Conservation (phyloP, 1,140 invertebrate species). For the Megathymus violae region DNA sequence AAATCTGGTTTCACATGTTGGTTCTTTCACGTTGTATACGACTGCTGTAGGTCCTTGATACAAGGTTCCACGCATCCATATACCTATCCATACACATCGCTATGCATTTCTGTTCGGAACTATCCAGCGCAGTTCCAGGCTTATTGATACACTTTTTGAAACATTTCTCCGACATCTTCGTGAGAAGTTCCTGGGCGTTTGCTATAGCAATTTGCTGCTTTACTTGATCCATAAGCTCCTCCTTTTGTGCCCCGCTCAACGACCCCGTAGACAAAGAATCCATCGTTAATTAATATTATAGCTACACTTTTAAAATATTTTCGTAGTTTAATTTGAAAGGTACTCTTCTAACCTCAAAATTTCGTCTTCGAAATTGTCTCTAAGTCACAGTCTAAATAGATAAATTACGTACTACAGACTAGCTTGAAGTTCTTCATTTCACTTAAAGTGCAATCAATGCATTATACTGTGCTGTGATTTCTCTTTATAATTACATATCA, state of each 20-base stretch:
- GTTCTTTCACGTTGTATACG: conserved; percentile 91
- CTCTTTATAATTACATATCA: too few species aligned
- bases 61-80: conserved; percentile 97
- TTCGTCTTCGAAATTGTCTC: conserved; percentile 7
- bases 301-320: conserved; percentile 8
- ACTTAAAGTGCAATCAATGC: too few species aligned
- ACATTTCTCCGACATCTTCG: conserved; percentile 99
- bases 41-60: conserved; percentile 92
- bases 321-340: conserved; percentile 30
- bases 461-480: too few species aligned
- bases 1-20: conserved; percentile 72
- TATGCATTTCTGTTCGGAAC: conserved; percentile 98
- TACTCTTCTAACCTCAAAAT: conserved; percentile 41
- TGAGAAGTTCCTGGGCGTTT: conserved; percentile 96
- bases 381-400: too few species aligned
- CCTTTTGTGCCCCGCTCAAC: conserved; percentile 89
- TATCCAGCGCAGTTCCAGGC: conserved; percentile 95
- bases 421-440: too few species aligned
- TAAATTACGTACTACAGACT: too few species aligned
- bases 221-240: conserved; percentile 97
- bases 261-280: conserved; percentile 73
- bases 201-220: conserved; percentile 98
- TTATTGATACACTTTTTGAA: conserved; percentile 97
- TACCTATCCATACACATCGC: conserved; percentile 99
- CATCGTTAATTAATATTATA: conserved; percentile 57